Evolutionary conservation across 2,888 invertebrate genomes (phyloP).

Genomic region (Pherbina coryleti): DNA sequence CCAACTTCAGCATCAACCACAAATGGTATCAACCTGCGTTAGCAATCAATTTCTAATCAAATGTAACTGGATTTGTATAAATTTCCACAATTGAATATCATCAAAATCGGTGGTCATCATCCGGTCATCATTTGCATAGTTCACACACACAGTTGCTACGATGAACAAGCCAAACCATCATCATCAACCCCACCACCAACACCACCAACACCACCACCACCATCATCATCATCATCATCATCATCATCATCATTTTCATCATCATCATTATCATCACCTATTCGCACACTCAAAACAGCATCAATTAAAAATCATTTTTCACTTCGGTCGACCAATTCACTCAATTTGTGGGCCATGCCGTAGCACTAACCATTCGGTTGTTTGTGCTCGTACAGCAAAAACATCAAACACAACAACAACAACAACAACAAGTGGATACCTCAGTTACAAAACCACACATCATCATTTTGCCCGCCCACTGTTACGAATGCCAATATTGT

Average conservation of each 20-base stretch:
- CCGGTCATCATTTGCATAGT: slow-evolving; percentile 40
- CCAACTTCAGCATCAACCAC: not conserved
- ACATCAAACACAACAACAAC: not conserved
- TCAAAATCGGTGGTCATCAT: slow-evolving; percentile 22
- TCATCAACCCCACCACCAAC: not conserved
- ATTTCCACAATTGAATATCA: slow-evolving; percentile 29
- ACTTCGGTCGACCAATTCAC: slow-evolving; percentile 50
- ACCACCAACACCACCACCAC: no score
- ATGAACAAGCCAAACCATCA: slow-evolving; percentile 13
- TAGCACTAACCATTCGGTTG: not conserved
- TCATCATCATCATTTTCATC: not conserved
- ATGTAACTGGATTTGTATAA: slow-evolving; percentile 25
- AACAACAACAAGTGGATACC: slow-evolving; percentile 42
- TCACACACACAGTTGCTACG: not conserved
- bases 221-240: not conserved
- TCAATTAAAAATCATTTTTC: slow-evolving; percentile 63
- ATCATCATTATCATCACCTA: not conserved
- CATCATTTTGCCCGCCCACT: slow-evolving; percentile 41
- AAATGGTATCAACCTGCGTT: not conserved
- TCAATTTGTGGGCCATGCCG: slow-evolving; percentile 48
- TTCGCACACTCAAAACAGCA: slow-evolving; percentile 32
- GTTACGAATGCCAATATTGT: slow-evolving; percentile 7
- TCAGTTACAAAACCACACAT: slow-evolving; percentile 63
- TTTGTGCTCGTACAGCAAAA: not conserved
- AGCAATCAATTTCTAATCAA: slow-evolving; percentile 30